Evolutionary conservation across 2,113 vertebrate species (phyloP).

Genomic region (Lophius piscatorius): DNA sequence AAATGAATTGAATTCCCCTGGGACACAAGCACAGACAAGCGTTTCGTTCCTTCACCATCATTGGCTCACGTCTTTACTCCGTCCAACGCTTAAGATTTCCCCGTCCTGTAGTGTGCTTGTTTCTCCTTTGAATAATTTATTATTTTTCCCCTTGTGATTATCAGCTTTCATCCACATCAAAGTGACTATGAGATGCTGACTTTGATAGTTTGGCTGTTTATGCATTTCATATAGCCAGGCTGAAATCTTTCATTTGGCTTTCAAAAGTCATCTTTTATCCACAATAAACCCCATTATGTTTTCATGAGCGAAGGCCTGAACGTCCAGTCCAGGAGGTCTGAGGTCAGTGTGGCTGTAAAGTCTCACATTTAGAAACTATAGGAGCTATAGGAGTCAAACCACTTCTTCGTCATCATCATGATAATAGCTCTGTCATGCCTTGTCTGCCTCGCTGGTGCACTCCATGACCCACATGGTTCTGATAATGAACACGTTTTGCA

Average conservation of each 20-base stretch:
- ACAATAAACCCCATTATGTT: background rate
- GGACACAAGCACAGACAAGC: background rate
- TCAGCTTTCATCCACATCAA: slow-evolving; percentile 26
- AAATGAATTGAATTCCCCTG: background rate
- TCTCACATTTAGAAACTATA: slow-evolving; percentile 19
- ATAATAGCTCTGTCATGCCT: background rate
- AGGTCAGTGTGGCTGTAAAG: slow-evolving; percentile 4
- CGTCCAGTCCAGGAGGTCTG: background rate
- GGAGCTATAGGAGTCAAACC: too few species aligned
- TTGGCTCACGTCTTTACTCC: background rate
- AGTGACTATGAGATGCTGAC: background rate
- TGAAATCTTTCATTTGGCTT: too few species aligned
- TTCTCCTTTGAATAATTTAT: background rate
- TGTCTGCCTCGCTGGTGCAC: background rate
- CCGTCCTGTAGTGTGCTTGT: slow-evolving; percentile 2
- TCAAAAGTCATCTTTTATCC: background rate
- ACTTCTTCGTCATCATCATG: slow-evolving; percentile 34
- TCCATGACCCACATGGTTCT: slow-evolving; percentile 23
- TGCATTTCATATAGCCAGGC: background rate
- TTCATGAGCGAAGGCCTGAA: background rate
- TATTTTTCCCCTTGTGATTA: background rate
- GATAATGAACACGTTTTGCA: slow-evolving; percentile 34
- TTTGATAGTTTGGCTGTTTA: slow-evolving; percentile 2
- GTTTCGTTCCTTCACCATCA: background rate
- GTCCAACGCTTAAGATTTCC: background rate